Evolutionary conservation across 2,888 invertebrate species (phyloP).

Genomic region (Synanthedon vespiformis): DNA sequence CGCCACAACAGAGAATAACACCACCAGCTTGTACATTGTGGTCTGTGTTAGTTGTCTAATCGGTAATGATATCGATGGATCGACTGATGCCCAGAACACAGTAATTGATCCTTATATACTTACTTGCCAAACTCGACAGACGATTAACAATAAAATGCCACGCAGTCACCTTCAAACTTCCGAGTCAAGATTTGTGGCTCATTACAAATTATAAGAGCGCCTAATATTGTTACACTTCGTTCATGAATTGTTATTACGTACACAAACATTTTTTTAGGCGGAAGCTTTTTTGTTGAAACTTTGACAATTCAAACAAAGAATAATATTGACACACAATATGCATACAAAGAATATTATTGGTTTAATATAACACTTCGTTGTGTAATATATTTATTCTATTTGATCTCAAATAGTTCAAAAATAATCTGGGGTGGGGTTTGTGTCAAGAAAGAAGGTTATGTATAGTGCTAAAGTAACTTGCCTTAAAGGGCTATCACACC

Average conservation of each 20-base stretch:
- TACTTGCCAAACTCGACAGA: constrained; percentile 19
- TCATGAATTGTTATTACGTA: background rate
- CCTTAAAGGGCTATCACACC: no score
- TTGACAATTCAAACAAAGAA: background rate
- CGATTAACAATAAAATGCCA: constrained; percentile 39
- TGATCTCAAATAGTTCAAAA: no score
- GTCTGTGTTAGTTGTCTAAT: constrained; percentile 51
- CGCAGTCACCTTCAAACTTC: constrained; percentile 43
- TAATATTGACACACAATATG: no score
- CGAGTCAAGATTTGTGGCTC: background rate
- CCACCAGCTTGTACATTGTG: constrained; percentile 69
- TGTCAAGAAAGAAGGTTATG: no score
- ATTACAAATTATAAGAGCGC: background rate
- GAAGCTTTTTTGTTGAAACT: constrained; percentile 12
- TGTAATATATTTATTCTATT: no score
- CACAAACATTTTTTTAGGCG: constrained; percentile 16
- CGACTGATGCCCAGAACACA: constrained; percentile 43
- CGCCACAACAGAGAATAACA: constrained; percentile 72
- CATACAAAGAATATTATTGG: background rate
- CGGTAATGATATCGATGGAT: constrained; percentile 28
- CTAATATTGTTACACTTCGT: background rate
- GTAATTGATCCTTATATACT: constrained; percentile 47
- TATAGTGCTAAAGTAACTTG: no score
- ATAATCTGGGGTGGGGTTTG: no score
- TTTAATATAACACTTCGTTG: no score